A percentile compares a stretch with the other conserved stretches of the same genome.
phyloP scores from a whole-genome alignment of 2,888 invertebrate genomes.

The Acanthopleura granulata region DNA sequence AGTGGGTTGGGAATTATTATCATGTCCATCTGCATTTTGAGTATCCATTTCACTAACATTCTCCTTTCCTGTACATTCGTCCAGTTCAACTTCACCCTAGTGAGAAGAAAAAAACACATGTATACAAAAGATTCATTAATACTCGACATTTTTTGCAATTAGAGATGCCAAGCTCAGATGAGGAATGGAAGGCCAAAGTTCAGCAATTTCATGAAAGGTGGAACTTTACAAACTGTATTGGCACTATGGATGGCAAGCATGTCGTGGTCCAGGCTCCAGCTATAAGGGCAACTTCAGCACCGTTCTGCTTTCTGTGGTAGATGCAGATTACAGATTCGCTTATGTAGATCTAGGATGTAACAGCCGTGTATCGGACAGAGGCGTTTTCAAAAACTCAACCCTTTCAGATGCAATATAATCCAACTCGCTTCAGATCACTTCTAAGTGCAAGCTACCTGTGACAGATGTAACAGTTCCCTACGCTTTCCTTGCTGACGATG shows the following conservation, averaged over 20 bases:
- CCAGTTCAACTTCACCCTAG: not conserved
- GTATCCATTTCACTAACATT: not conserved
- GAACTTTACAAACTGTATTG: not conserved
- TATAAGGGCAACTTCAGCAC: not conserved
- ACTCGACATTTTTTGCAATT: too few relatives aligned
- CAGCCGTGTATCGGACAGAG: constrained; percentile 20
- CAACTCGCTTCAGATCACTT: not conserved
- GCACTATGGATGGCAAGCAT: constrained; percentile 3
- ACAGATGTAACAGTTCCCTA: constrained; percentile 6
- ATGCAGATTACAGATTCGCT: constrained; percentile 9
- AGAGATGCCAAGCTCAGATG: constrained; percentile 3
- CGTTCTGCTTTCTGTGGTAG: constrained; percentile 5
- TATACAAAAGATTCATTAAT: too few relatives aligned
- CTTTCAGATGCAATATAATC: constrained; percentile 16
- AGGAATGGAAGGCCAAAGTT: not conserved
- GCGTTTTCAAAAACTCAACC: constrained; percentile 15
- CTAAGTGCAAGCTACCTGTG: not conserved
- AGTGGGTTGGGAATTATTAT: not conserved
- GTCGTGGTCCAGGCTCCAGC: constrained; percentile 9
- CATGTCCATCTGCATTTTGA: not conserved
- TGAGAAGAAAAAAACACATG: not conserved
- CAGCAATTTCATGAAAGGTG: not conserved
- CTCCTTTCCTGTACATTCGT: not conserved
- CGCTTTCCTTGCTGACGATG: constrained; percentile 18
- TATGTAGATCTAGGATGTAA: constrained; percentile 12